Evolutionary conservation across 2,888 invertebrate genomes (phyloP).

Genomic region (Balanococcus diminutus): DNA sequence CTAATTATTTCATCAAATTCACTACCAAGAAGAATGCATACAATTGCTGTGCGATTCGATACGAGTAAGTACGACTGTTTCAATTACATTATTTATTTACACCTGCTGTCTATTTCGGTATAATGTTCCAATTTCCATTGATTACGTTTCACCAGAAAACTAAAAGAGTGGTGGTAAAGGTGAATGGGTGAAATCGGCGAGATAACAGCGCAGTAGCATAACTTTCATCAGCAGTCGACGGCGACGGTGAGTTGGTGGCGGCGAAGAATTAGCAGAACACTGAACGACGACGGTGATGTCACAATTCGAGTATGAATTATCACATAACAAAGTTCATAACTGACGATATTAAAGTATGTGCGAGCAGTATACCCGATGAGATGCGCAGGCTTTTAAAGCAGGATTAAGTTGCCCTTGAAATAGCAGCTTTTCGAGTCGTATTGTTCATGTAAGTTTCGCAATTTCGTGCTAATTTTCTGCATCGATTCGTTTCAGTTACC

Average conservation of each 20-base stretch:
- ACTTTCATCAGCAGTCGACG: neutral
- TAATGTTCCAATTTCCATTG: neutral
- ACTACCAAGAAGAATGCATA: neutral
- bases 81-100: no score
- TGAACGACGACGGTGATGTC: neutral
- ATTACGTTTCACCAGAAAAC: neutral
- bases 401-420: neutral
- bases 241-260: neutral
- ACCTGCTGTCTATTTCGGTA: neutral
- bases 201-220: neutral
- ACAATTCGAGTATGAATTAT: neutral
- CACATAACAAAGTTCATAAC: neutral
- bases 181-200: neutral
- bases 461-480: neutral
- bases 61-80: neutral
- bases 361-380: neutral
- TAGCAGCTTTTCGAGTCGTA: neutral
- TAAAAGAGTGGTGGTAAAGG: neutral
- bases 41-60: neutral
- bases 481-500: neutral
- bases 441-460: neutral
- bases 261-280: neutral
- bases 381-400: conserved; percentile 14
- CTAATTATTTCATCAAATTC: neutral
- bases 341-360: neutral